phyloP scores from a whole-genome alignment of 2,113 vertebrate genomes.

The Erythrocebus patas region DNA sequence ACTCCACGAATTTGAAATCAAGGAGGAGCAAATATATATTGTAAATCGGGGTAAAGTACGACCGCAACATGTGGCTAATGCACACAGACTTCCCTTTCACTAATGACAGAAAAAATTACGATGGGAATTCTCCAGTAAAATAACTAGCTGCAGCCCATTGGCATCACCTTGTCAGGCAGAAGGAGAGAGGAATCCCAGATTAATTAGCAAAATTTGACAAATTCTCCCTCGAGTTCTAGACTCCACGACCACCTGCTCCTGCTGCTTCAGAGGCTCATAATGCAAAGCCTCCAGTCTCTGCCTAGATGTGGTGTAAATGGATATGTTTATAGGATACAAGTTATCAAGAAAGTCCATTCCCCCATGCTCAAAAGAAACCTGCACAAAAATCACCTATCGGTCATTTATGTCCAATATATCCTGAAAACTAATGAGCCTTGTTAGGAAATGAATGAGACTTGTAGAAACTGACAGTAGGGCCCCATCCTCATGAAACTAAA shows the following conservation, averaged over 20 bases:
- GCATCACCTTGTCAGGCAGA: conserved; percentile 29
- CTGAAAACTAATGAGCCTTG: conserved; percentile 18
- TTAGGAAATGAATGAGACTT: not conserved
- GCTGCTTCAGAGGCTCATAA: not conserved
- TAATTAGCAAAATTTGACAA: conserved; percentile 67
- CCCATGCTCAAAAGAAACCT: not conserved
- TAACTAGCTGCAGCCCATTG: not conserved
- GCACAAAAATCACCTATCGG: not conserved
- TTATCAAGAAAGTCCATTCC: conserved; percentile 1
- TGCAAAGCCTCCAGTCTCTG: conserved; percentile 16
- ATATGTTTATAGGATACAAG: not conserved
- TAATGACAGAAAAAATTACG: conserved; percentile 30
- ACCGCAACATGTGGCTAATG: not conserved
- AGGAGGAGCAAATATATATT: conserved; percentile 26
- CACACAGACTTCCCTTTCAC: conserved; percentile 18
- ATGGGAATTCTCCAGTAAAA: conserved; percentile 56
- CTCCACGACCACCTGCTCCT: conserved; percentile 17
- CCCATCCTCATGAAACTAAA: not conserved
- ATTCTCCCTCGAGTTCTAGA: conserved; percentile 2
- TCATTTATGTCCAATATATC: not conserved
- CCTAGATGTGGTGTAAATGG: not conserved
- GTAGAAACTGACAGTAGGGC: not conserved
- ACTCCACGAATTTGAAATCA: conserved; percentile 43
- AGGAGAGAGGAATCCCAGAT: conserved; percentile 32
- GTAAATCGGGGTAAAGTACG: conserved; percentile 13